Percentiles rank a stretch among this genome's conserved stretches.
phyloP scores from a whole-genome alignment of 2,113 vertebrate species.

The Gasterosteus aculeatus region DNA sequence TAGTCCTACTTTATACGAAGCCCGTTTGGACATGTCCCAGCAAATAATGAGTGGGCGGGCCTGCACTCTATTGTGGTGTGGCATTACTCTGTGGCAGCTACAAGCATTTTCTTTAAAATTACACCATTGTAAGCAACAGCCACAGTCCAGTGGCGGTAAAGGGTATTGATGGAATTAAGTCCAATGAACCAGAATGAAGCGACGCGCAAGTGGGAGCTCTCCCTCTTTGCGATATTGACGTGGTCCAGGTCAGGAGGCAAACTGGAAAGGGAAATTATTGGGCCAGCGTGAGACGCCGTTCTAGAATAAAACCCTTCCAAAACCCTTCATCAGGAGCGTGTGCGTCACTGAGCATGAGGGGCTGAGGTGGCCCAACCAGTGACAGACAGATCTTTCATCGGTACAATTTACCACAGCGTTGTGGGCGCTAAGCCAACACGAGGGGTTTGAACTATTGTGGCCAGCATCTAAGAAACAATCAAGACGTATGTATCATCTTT shows the following conservation, averaged over 20 bases:
- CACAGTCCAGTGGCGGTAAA: constrained; percentile 56
- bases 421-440: not conserved
- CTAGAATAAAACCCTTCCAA: constrained; percentile 20
- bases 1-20: constrained; percentile 20
- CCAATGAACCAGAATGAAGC: constrained; percentile 75
- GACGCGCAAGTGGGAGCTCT: constrained; percentile 54
- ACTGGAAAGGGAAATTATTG: constrained; percentile 56
- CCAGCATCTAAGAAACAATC: not conserved
- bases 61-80: constrained; percentile 16
- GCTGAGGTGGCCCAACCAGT: constrained; percentile 4
- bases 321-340: constrained; percentile 28
- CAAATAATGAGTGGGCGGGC: constrained; percentile 10
- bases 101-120: constrained; percentile 35
- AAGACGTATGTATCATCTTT: not conserved
- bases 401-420: constrained; percentile 1
- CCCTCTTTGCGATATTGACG: constrained; percentile 75
- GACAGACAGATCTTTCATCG: not conserved
- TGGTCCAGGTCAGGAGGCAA: constrained; percentile 70
- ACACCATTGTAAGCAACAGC: constrained; percentile 30
- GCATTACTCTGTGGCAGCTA: constrained; percentile 35
- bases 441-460: not conserved
- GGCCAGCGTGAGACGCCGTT: constrained; percentile 55
- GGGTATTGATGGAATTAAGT: constrained; percentile 74
- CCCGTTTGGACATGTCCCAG: constrained; percentile 29
- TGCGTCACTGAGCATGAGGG: constrained; percentile 10